Evolutionary conservation across 2,113 vertebrate species (phyloP).

Genomic region (Boleophthalmus pectinirostris): DNA sequence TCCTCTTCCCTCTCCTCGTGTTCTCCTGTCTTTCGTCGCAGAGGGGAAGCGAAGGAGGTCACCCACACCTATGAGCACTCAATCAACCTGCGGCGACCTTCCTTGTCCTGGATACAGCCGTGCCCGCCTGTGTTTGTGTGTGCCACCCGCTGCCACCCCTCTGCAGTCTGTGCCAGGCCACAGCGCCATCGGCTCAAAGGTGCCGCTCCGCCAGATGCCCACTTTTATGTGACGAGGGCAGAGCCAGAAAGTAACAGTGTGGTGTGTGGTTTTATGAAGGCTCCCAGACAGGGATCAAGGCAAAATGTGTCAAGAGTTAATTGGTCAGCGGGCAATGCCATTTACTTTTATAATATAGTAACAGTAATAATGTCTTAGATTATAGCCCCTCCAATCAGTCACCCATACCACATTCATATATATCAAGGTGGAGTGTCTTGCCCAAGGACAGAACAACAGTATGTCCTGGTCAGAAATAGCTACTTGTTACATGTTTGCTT

Average conservation of each 20-base stretch:
- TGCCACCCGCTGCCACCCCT: slow-evolving; percentile 44
- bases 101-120: slow-evolving; percentile 69
- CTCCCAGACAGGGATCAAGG: slow-evolving; percentile 27
- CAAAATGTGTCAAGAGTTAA: slow-evolving; percentile 22
- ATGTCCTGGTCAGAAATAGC: not conserved
- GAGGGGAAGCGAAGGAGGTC: slow-evolving; percentile 73
- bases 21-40: slow-evolving; percentile 42
- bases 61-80: slow-evolving; percentile 74
- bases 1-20: slow-evolving; percentile 34
- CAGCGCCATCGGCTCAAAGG: slow-evolving; percentile 40
- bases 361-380: not conserved
- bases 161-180: slow-evolving; percentile 57
- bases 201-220: slow-evolving; percentile 49
- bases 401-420: not conserved
- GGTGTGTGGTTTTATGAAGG: not conserved
- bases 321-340: not conserved
- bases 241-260: slow-evolving; percentile 29
- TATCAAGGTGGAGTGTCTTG: not conserved
- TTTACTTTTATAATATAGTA: not conserved
- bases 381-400: not conserved
- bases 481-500: too few species aligned
- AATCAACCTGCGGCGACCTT: slow-evolving; percentile 74
- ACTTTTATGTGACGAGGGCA: slow-evolving; percentile 14
- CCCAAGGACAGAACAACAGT: not conserved
- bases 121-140: slow-evolving; percentile 48